Evolutionary conservation across 2,888 invertebrate species (phyloP).

Genomic region (Caenorhabditis angaria): DNA sequence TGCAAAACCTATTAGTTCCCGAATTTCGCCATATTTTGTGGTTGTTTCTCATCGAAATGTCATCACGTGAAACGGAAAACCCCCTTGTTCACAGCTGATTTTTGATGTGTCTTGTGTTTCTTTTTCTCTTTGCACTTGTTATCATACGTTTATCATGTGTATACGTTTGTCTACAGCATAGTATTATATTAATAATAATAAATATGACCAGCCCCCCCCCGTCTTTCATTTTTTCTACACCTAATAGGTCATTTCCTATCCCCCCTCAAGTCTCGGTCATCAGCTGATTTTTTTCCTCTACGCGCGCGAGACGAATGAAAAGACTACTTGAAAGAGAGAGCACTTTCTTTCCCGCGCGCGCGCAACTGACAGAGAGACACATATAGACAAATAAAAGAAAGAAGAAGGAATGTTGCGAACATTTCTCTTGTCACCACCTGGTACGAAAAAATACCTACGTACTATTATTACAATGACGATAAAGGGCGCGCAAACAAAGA

Average conservation of each 20-base stretch:
- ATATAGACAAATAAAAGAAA: neutral
- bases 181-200: neutral
- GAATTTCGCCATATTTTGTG: too few relatives aligned
- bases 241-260: neutral
- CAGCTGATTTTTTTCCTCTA: neutral
- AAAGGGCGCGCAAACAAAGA: neutral
- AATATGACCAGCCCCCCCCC: too few relatives aligned
- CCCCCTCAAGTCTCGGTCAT: neutral
- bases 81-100: too few relatives aligned
- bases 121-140: neutral
- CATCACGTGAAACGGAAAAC: too few relatives aligned
- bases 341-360: neutral
- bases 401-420: neutral
- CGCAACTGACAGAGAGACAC: conserved; percentile 1
- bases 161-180: neutral
- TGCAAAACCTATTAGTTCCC: too few relatives aligned
- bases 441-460: conserved; percentile 2
- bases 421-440: neutral
- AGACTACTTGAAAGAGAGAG: neutral
- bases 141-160: neutral
- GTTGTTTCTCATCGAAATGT: too few relatives aligned
- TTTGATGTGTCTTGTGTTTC: neutral
- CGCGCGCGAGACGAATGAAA: neutral
- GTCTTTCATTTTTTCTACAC: too few relatives aligned
- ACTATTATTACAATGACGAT: neutral